A percentile compares a stretch with the other conserved stretches of the same genome.
Conservation (phyloP, 2,113 vertebrate genomes). For the Ondatra zibethicus region DNA sequence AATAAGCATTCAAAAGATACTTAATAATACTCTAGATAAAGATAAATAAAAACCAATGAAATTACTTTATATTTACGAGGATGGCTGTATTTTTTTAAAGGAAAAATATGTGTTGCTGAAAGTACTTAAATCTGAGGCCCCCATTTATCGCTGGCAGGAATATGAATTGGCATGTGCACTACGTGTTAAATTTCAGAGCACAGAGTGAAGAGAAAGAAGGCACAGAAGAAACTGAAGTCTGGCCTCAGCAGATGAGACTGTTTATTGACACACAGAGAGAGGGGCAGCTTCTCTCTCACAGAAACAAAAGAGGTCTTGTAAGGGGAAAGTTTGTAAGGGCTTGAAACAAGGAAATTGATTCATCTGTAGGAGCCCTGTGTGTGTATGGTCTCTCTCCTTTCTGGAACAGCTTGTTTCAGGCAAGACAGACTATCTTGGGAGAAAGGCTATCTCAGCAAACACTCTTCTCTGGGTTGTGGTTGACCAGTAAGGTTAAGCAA, state of each 20-base stretch:
- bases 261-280: not conserved
- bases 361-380: not conserved
- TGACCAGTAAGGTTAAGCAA: not conserved
- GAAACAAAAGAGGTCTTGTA: not conserved
- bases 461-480: not conserved
- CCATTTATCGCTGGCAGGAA: not conserved
- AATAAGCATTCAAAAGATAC: not conserved
- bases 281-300: not conserved
- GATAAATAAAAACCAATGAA: not conserved
- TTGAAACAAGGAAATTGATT: not conserved
- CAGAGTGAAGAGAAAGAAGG: not conserved
- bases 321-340: no score
- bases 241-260: not conserved
- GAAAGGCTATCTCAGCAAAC: not conserved
- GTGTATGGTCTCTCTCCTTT: not conserved
- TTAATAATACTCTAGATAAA: not conserved
- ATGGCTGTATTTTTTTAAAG: not conserved
- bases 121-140: not conserved
- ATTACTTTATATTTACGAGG: not conserved
- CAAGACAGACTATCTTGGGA: not conserved
- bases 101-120: not conserved
- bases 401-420: not conserved
- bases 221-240: not conserved
- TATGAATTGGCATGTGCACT: not conserved
- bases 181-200: not conserved